Conservation (phyloP, 2,888 invertebrate species). For the Ferrisia virgata region DNA sequence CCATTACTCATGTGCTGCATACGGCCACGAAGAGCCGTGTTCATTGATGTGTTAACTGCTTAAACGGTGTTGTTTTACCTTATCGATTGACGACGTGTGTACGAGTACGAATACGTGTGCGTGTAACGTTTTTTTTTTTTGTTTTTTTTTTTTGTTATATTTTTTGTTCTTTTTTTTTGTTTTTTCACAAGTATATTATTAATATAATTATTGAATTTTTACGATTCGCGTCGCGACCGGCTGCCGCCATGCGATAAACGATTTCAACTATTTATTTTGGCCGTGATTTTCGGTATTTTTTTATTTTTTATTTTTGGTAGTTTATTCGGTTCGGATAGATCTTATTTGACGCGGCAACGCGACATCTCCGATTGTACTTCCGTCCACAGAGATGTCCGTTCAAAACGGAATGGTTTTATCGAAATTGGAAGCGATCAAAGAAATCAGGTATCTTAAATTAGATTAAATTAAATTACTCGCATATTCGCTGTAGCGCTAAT, state of each 20-base stretch:
- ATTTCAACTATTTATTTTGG: too few relatives aligned
- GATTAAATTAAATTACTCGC: too few relatives aligned
- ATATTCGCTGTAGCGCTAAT: too few relatives aligned
- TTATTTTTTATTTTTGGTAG: background rate
- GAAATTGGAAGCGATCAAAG: constrained; percentile 42
- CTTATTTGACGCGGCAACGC: too few relatives aligned
- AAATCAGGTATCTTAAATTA: constrained; percentile 28
- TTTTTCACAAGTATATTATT: too few relatives aligned
- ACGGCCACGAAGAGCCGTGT: background rate
- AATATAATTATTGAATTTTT: too few relatives aligned
- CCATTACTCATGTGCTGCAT: constrained; percentile 13
- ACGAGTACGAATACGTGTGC: background rate
- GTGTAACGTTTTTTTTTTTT: constrained; percentile 10
- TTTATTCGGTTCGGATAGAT: background rate
- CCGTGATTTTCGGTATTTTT: too few relatives aligned
- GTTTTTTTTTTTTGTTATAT: background rate
- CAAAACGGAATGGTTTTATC: constrained; percentile 44
- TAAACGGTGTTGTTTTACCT: constrained; percentile 33
- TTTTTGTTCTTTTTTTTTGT: background rate
- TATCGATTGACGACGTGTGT: constrained; percentile 35
- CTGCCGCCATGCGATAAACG: background rate
- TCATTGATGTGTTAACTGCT: constrained; percentile 42
- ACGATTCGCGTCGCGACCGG: too few relatives aligned
- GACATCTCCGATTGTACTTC: too few relatives aligned
- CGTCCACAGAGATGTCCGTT: constrained; percentile 1